Evolutionary conservation across 92 coral and sea anemone genomes (phyloP).

Genomic region (Epizoanthus rinbou): DNA sequence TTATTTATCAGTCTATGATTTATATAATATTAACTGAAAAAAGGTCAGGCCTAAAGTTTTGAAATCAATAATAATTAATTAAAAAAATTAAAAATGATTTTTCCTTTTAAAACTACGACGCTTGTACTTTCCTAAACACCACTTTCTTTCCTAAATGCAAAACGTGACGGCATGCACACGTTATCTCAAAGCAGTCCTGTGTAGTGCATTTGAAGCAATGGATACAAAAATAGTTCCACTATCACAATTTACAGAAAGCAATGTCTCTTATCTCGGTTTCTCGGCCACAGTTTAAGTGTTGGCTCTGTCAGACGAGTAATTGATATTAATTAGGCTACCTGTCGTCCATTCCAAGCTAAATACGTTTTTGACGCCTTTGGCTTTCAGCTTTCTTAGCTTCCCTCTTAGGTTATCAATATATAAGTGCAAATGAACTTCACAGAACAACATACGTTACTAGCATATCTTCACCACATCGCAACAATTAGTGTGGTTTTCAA

Average conservation of each 20-base stretch:
- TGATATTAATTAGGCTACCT: background rate
- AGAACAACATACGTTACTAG: too few species aligned
- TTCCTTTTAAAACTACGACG: background rate
- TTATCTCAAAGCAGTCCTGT: background rate
- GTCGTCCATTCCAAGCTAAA: background rate
- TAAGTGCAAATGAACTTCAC: too few species aligned
- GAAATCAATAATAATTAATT: too few species aligned
- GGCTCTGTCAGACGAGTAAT: slow-evolving; percentile 12
- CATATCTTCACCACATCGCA: too few species aligned
- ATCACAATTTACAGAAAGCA: background rate
- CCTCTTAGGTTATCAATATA: too few species aligned
- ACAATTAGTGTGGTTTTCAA: too few species aligned
- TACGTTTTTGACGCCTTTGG: background rate
- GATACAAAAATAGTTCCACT: background rate
- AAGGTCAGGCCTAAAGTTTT: too few species aligned
- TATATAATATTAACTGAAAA: too few species aligned
- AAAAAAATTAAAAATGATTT: background rate
- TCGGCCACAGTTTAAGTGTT: slow-evolving; percentile 11
- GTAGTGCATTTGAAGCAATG: background rate
- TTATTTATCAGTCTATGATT: too few species aligned
- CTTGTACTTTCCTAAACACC: too few species aligned
- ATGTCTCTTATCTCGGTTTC: slow-evolving; percentile 13
- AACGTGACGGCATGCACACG: slow-evolving; percentile 13
- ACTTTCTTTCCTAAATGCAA: background rate
- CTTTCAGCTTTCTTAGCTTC: too few species aligned